These are phyloP conservation scores for Poecile montanus DNA, from an alignment of 2,797 vertebrate species.

Conservation along the genomic window DNA sequence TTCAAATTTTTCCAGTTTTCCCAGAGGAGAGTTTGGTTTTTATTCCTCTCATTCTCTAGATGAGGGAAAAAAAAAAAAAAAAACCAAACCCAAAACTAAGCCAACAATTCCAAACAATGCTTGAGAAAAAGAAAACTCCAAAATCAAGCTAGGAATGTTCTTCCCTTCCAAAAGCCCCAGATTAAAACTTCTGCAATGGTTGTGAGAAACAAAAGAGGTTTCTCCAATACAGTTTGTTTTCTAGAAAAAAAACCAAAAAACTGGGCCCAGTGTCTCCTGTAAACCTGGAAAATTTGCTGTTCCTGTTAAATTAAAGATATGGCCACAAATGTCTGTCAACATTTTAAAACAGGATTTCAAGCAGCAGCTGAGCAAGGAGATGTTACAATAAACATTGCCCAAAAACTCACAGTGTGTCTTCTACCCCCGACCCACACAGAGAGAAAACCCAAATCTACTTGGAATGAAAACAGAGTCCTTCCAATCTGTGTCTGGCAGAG, in stretches of 20 bases:
- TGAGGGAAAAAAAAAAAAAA: background rate
- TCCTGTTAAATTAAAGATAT: background rate
- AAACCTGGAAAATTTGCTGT: background rate
- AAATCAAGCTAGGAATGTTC: background rate
- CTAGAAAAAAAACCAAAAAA: background rate
- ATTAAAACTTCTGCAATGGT: background rate
- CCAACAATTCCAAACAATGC: background rate
- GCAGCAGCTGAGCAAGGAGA: background rate
- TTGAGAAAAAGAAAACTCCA: background rate
- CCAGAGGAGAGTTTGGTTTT: background rate
- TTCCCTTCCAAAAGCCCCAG: background rate
- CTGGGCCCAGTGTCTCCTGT: background rate
- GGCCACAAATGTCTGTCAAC: background rate
- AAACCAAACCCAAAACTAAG: background rate
- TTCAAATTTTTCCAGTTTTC: conserved; percentile 27
- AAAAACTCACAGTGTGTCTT: background rate
- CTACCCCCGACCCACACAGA: background rate
- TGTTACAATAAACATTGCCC: conserved; percentile 17
- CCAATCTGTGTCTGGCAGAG: background rate
- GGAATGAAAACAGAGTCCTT: background rate
- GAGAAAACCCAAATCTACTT: background rate
- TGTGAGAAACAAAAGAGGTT: background rate
- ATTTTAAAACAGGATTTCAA: background rate
- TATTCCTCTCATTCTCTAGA: background rate
- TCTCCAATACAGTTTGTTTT: background rate